Evolutionary conservation across 2,113 vertebrate species (phyloP).

Genomic region (Egretta garzetta): DNA sequence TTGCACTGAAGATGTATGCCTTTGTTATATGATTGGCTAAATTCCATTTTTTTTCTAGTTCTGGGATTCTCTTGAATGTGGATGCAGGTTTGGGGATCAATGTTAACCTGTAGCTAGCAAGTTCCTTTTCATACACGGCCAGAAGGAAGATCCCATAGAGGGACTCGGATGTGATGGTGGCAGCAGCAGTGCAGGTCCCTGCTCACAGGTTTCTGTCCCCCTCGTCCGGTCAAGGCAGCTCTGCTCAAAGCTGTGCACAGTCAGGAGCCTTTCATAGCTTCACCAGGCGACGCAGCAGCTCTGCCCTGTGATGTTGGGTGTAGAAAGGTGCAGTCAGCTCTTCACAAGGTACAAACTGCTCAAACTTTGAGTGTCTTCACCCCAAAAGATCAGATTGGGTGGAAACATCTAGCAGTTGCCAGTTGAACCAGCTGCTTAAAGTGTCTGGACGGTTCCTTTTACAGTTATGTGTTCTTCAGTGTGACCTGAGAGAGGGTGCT

Average conservation of each 20-base stretch:
- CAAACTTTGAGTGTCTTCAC: neutral
- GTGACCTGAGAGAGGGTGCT: neutral
- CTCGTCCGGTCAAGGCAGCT: rapidly evolving
- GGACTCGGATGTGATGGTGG: neutral
- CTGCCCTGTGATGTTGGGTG: neutral
- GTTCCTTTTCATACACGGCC: neutral
- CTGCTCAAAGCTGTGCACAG: neutral
- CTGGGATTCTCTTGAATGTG: neutral
- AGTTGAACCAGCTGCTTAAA: neutral
- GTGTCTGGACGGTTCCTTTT: neutral
- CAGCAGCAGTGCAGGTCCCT: neutral
- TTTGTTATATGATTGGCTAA: neutral
- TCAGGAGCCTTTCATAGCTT: neutral
- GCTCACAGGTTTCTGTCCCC: neutral
- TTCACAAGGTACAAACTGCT: neutral
- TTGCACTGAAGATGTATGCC: neutral
- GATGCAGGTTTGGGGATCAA: neutral
- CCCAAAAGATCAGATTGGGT: neutral
- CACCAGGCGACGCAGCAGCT: neutral
- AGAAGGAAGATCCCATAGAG: neutral
- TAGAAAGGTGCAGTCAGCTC: neutral
- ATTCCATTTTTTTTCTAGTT: neutral
- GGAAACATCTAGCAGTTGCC: neutral
- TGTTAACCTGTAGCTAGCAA: neutral
- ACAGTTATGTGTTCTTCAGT: neutral